Base-by-base conservation (phyloP, 1,140 invertebrate genomes). In the Luehdorfia chinensis region DNA sequence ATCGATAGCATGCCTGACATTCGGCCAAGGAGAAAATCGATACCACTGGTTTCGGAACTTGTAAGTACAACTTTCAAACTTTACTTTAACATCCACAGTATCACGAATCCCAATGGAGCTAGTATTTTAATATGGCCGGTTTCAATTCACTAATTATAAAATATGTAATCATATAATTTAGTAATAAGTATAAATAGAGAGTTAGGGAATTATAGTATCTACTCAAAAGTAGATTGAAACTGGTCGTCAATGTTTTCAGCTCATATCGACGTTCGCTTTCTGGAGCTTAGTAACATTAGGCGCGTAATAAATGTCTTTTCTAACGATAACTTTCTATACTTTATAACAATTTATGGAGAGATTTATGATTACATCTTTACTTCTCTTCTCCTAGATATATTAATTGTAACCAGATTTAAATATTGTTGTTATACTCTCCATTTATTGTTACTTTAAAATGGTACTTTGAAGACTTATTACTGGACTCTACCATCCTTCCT, bases 1-100 rank as follows among this genome's bases (percentile, higher is more conserved):
- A 99, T 99, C 87, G 98, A 99, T 91, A 98, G 97, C 74, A 99
- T 98, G 96, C 98, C 98, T 19, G 97, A 99, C 81, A 98, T 99
- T 87, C 92, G 97, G 77, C 96, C 96, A 49, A 90, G 94, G 72
- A 91, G 97, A 74, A 99, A 99, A 88, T 98, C 97, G 13, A 98
- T 99, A 71, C 97, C 97, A 47, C 91, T 99, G 67, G 98, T 99
- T 66, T 99, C 97, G 48, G 98, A 99, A 89, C 90, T 99, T 93
- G 98, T 99, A 93, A 94, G 96, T 94, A 77, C 61, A 31, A 19
- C n/a, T 46, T 68, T 41, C 16, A 57, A 49, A 57, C 48, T 32
- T 41, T 47, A 52, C 21, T 34, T 32, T 18, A 50, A 47, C 59
- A 54, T 56, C 52, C 39, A 53, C 52, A 43, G 67, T 55, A 13